phyloP scores from a whole-genome alignment of 2,113 vertebrate genomes.

The Apeltes quadracus region DNA sequence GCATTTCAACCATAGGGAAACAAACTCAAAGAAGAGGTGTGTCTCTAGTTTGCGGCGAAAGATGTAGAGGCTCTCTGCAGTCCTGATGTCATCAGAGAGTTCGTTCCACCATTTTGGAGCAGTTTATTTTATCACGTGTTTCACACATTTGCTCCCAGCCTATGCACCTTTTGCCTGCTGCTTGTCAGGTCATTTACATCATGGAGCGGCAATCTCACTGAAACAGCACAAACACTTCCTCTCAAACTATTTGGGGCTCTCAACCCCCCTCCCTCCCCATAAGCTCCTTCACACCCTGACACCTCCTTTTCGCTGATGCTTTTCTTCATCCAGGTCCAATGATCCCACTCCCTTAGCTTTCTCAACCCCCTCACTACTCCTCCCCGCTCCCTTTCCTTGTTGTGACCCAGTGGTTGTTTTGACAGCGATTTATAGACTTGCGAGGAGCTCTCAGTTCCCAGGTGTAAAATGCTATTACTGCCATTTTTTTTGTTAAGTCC shows the following conservation, averaged over 20 bases:
- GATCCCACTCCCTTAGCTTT: constrained; percentile 26
- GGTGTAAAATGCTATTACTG: constrained; percentile 75
- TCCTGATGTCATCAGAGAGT: no score
- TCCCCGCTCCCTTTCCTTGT: constrained; percentile 47
- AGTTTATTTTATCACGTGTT: constrained; percentile 1
- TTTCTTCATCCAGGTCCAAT: constrained; percentile 24
- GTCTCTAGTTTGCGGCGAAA: no score
- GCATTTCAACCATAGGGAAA: no score
- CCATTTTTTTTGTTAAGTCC: no score
- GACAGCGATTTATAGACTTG: constrained; percentile 65
- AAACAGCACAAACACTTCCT: constrained; percentile 16
- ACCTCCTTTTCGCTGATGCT: constrained; percentile 28
- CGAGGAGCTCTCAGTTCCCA: constrained; percentile 65
- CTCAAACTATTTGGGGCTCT: not conserved
- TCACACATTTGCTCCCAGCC: not conserved
- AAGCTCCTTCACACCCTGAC: constrained; percentile 41
- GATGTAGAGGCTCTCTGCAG: no score
- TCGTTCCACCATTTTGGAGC: no score
- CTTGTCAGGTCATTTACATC: not conserved
- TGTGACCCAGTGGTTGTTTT: constrained; percentile 69
- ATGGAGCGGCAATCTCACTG: not conserved
- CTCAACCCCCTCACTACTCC: constrained; percentile 15
- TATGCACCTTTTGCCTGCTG: not conserved
- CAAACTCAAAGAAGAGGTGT: no score
- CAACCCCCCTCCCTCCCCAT: not conserved